Evolutionary conservation across 2,888 invertebrate species (phyloP), one percentile per base, ranked within the genome.

Genomic region (Ochropacha duplaris): DNA sequence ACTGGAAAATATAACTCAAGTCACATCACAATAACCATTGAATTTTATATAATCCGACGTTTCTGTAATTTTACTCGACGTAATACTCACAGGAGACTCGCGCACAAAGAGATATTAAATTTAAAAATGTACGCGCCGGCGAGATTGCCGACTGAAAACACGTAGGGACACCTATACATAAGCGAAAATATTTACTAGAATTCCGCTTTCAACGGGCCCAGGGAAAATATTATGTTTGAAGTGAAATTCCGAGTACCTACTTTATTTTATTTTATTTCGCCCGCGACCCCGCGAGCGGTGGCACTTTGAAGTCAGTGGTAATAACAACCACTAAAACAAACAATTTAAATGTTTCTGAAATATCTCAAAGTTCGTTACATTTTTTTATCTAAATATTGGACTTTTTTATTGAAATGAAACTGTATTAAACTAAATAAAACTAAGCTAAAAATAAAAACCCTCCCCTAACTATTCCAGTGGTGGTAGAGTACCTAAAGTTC

Each of bases 91-190:
- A 57, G 62, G 81, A 76, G 82, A 83, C 73, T 62, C 68, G 69
- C 73, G 75, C 76, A 81, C 86, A 85, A 82, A 85, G 84, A 80
- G 83, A 84, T 87, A 87, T 89, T 87, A 89, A 86, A 86, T 87
- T 88, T 88, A 87, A 89, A 88, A 86, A 89, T 88, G 84, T 84
- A 88, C 76, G 76, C 71, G 76, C 71, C 61, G 54, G 64, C 58
- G 76, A 78, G 79, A 82, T 83, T 82, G 79, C 75, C 72, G 57
- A 61, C 64, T 63, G 66, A 57, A 52, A 31, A 51, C 28, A 31
- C 28, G 26, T 51, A 28, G 50, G 50, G 16, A 51, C 16, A 28
- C 26, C 16, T 26, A 55, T 56, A 61, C 58, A 61, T 61, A 65
- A 56, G 58, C 26, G 62, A 57, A 62, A 65, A 61, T 62, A 62